Percentiles rank a stretch among this genome's conserved stretches.
Conservation (phyloP, 2,113 vertebrate genomes). For the Sarotherodon lohbergeri region DNA sequence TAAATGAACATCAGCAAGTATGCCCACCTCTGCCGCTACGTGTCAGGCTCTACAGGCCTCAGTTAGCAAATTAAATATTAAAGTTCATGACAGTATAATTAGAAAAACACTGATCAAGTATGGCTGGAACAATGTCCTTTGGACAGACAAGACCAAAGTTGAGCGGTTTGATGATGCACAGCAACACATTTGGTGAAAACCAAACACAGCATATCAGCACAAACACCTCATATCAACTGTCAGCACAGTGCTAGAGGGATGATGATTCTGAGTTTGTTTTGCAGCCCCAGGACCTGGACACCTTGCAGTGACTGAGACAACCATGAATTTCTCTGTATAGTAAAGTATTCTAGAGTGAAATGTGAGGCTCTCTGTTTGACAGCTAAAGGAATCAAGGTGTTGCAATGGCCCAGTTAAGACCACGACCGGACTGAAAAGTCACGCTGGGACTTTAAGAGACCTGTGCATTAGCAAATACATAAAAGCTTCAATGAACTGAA, state of each 20-base stretch:
- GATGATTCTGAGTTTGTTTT: not conserved
- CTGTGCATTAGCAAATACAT: not conserved
- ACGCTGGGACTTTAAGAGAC: not conserved
- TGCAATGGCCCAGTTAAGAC: not conserved
- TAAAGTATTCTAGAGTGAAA: not conserved
- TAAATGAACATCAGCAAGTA: not conserved
- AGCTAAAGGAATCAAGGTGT: not conserved
- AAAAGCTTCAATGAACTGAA: not conserved
- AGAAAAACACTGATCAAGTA: not conserved
- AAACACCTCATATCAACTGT: not conserved
- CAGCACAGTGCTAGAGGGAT: not conserved
- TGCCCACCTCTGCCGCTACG: not conserved
- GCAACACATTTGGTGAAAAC: not conserved
- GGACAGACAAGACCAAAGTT: not conserved
- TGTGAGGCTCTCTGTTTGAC: not conserved
- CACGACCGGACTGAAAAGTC: not conserved
- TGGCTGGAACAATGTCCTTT: not conserved
- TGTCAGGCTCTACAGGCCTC: not conserved
- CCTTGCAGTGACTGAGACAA: not conserved
- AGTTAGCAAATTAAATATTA: not conserved
- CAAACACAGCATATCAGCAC: not conserved
- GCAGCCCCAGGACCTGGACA: not conserved
- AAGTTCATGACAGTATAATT: not conserved
- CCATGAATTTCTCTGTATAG: not conserved
- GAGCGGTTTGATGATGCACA: not conserved